A percentile compares a stretch with the other conserved stretches of the same genome.
Conservation (phyloP, 2,113 vertebrate genomes). For the Mystacornis crossleyi region DNA sequence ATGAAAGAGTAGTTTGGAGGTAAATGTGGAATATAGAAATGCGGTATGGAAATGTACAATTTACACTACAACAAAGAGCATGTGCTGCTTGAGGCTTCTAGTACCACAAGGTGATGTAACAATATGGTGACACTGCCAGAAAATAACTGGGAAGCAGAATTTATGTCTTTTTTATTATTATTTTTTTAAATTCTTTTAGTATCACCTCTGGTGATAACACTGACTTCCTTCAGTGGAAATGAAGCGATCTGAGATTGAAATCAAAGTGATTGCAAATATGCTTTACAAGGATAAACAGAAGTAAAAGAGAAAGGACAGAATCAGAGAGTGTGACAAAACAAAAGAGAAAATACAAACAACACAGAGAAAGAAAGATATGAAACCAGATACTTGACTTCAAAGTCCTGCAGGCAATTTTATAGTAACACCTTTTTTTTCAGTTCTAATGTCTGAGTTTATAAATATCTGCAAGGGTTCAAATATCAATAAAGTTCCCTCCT, state of each 20-base stretch:
- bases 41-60: not conserved
- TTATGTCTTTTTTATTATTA: not conserved
- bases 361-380: not conserved
- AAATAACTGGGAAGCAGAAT: not conserved
- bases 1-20: not conserved
- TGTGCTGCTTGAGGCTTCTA: not conserved
- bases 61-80: not conserved
- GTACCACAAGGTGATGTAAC: not conserved
- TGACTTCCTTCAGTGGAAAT: not conserved
- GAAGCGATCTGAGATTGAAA: not conserved
- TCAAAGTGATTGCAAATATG: not conserved
- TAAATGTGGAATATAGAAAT: not conserved
- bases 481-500: not conserved
- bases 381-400: not conserved
- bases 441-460: not conserved
- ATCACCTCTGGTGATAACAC: not conserved
- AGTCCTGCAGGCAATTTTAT: not conserved
- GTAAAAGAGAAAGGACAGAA: not conserved
- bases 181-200: not conserved
- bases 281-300: not conserved
- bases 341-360: not conserved
- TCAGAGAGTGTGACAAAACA: not conserved
- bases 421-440: not conserved
- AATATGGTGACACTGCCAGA: not conserved
- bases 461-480: not conserved